Conservation (phyloP, 2,888 invertebrate species). For the Oscheius myriophilus region DNA sequence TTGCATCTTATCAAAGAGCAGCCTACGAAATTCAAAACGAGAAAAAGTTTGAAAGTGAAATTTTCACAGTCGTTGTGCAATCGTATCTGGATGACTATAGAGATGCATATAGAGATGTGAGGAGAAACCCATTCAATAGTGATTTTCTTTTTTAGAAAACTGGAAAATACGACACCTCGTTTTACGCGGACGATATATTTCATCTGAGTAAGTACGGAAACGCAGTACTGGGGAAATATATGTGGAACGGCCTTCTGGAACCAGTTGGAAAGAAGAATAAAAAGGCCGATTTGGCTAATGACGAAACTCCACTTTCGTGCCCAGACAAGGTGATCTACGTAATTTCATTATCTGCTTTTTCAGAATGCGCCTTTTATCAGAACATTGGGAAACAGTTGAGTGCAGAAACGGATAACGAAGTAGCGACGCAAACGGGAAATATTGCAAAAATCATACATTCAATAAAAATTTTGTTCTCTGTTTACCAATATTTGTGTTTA, state of each 20-base stretch:
- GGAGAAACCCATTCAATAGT: neutral
- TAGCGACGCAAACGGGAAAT: no score
- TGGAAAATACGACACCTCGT: conserved; percentile 42
- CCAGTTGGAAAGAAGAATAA: conserved; percentile 51
- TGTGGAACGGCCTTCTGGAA: conserved; percentile 61
- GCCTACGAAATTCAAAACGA: conserved; percentile 45
- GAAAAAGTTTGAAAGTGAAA: conserved; percentile 36
- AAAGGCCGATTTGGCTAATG: conserved; percentile 43
- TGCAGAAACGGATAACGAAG: neutral
- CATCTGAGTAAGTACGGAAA: conserved; percentile 59
- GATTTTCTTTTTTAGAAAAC: conserved; percentile 6
- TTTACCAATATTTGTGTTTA: no score
- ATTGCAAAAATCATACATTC: no score
- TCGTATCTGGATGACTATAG: conserved; percentile 37
- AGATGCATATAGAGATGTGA: conserved; percentile 36
- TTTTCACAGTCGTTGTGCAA: conserved; percentile 48
- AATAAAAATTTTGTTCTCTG: no score
- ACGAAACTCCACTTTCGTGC: conserved; percentile 29
- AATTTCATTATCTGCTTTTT: no score
- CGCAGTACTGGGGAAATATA: conserved; percentile 43
- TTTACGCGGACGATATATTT: conserved; percentile 58
- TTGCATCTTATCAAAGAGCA: conserved; percentile 9
- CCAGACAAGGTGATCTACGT: conserved; percentile 37
- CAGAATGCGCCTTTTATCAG: conserved; percentile 38
- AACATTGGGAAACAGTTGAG: conserved; percentile 29